phyloP scores from a whole-genome alignment of 2,888 invertebrate species.

The Oscheius myriophilus region DNA sequence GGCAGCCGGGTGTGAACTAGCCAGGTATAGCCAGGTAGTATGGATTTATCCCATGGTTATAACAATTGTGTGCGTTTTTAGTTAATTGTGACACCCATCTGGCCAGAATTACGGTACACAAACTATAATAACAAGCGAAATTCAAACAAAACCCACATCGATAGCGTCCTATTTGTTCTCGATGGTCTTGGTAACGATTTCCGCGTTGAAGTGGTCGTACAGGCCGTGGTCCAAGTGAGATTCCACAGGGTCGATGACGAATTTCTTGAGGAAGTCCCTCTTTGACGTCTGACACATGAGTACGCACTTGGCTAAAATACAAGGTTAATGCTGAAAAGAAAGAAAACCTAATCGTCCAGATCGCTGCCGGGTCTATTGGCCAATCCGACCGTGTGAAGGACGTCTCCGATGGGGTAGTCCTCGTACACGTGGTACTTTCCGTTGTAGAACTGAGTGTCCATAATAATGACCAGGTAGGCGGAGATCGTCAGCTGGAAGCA shows the following conservation, averaged over 20 bases:
- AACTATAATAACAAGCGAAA: too few species aligned
- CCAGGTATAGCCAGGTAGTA: too few species aligned
- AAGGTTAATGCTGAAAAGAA: not conserved
- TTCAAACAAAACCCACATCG: slow-evolving; percentile 74
- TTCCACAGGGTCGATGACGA: slow-evolving; percentile 95
- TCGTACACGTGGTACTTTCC: slow-evolving; percentile 85
- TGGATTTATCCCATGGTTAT: too few species aligned
- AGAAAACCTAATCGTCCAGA: slow-evolving; percentile 79
- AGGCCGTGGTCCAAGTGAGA: slow-evolving; percentile 96
- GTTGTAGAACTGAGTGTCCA: slow-evolving; percentile 93
- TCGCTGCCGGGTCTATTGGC: slow-evolving; percentile 92
- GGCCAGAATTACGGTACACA: too few species aligned
- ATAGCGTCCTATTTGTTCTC: slow-evolving; percentile 99
- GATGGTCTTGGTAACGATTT: slow-evolving; percentile 98
- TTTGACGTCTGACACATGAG: slow-evolving; percentile 96
- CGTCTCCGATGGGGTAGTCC: slow-evolving; percentile 96
- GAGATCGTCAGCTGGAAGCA: slow-evolving; percentile 89
- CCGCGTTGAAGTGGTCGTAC: slow-evolving; percentile 99
- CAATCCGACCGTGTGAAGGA: slow-evolving; percentile 95
- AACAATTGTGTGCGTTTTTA: too few species aligned
- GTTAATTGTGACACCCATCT: too few species aligned
- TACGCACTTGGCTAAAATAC: slow-evolving; percentile 80
- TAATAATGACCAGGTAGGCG: slow-evolving; percentile 92
- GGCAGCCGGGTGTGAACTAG: too few species aligned
- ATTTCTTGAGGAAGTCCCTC: slow-evolving; percentile 97